Percentiles rank a stretch among this genome's conserved stretches.
These are phyloP conservation scores for Acanthosepion pharaonis DNA, from an alignment of 2,888 invertebrate genomes.

Conservation along the genomic window DNA sequence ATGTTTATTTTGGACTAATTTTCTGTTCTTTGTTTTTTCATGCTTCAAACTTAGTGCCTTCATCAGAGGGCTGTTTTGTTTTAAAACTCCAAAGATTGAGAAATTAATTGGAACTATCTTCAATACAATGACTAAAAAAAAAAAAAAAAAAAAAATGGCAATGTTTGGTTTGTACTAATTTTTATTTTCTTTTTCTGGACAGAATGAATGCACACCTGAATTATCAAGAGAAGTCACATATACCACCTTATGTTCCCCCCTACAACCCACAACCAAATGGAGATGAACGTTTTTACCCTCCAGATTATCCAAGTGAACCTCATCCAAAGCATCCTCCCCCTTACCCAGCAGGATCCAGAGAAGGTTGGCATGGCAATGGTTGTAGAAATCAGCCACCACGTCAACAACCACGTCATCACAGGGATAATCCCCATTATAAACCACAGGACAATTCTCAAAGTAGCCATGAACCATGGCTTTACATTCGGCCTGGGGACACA, in stretches of 20 bases:
- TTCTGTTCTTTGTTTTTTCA: no score
- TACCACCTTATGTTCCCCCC: neutral
- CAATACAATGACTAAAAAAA: no score
- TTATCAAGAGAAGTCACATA: neutral
- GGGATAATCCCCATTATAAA: neutral
- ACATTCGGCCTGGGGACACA: conserved; percentile 39
- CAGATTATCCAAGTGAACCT: neutral
- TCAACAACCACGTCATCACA: conserved; percentile 25
- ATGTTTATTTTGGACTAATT: no score
- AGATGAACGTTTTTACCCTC: conserved; percentile 35
- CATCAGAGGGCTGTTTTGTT: no score
- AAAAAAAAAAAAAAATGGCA: no score
- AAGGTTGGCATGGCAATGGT: conserved; percentile 25
- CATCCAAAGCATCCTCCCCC: conserved; percentile 36
- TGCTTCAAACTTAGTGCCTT: no score
- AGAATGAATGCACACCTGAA: neutral
- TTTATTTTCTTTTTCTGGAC: neutral
- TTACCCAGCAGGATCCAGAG: neutral
- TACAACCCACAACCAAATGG: neutral
- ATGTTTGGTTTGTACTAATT: neutral
- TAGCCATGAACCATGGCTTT: neutral
- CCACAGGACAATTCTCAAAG: neutral
- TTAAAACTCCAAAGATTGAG: no score
- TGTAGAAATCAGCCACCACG: neutral
- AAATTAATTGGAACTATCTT: no score